Evolutionary conservation across 2,113 vertebrate genomes (phyloP), one percentile per base, ranked within the genome.

Genomic region (Istiophorus platypterus): DNA sequence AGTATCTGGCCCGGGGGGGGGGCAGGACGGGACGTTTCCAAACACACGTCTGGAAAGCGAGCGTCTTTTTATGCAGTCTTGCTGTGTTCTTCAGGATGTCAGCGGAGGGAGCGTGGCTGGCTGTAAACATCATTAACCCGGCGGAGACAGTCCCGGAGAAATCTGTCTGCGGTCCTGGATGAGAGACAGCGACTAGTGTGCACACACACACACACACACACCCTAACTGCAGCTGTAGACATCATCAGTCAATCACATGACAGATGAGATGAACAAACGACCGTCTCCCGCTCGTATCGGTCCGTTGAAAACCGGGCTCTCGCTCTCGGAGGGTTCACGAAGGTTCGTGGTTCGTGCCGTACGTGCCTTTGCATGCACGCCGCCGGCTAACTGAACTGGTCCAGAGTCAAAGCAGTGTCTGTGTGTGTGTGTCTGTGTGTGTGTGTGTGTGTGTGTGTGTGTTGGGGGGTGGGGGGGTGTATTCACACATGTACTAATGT

Each of bases 101-200:
- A 72, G 54, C 8, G 47, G 62, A 71, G 76, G 76, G 75, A 76
- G 39, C 57, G 49, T 85, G 81, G 74, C 49, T 37, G 10, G 75
- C 77, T 85, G 82, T 85, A 76, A 90, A 89, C 88, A 87, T 74
- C 54, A 72, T 78, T 82, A 84, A 82, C 75, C 67, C 54, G 8
- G 27, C 2, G 26, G 31, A 70, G 77, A 70, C 58, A 69, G 52
- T 78, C 68, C 68, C 47, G 70, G 64, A 74, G 74, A 80, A 39
- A 51, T 57, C 37, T 14, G 39, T 51, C 52, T 73, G 67, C 73
- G 52, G 64, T 9, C 57, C 73, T 42, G 52, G 26, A 63, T 77
- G 67, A 78, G 3, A 76, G 24, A 71, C 45, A 27, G 12, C 41
- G 22, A 42, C 41, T 42, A 13, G 41, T 42, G 11, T 39, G 10